Evolutionary conservation across 2,888 invertebrate species (phyloP), one percentile per base, ranked within the genome.

Genomic region (Synanthedon formicaeformis): DNA sequence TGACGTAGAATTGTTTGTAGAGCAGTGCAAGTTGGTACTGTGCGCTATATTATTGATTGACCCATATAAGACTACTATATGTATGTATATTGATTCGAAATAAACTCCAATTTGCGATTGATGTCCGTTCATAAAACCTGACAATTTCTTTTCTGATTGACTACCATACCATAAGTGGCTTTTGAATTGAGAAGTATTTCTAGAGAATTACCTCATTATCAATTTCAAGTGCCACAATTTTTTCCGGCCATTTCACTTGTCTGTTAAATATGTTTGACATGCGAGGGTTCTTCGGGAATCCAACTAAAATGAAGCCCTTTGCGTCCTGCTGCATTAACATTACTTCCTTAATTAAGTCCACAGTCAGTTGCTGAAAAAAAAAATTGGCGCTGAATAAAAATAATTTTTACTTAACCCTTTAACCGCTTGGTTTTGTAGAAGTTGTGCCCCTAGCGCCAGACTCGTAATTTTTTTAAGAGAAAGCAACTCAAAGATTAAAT

Each of bases 261-360:
- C 75, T 71, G 64, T 81, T 80, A 66, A 87, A 88, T 54, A 86
- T 81, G 57, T 65, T 77, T n/a, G 85, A 84, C 81, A 86, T 83
- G 34, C 83, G 81, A 11, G 78, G 78, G 53, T 83, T 90, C 67
- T 80, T 85, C 8, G 90, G 90, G 69, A 90, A 90, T 12, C 89
- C 89, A 10, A 89, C 89, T 48, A 90, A 68, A 14, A 90, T 81
- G 63, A 85, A 90, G 0, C 90, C 90, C 48, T 80, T 84, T 0
- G 85, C 77, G 1, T 79, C 81, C 48, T 81, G 74, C 52, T 81
- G 78, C 57, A 65, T 61, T 54, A 90, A 69, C 86, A 90, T 88
- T 50, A 84, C 78, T 64, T 90, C 90, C 62, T 90, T 90, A 57
- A 90, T 81, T 54, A 90, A 69, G 60, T 90, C 89, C 23, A 90